Evolutionary conservation across 2,888 invertebrate species (phyloP).

Genomic region (Pollenia amentaria): DNA sequence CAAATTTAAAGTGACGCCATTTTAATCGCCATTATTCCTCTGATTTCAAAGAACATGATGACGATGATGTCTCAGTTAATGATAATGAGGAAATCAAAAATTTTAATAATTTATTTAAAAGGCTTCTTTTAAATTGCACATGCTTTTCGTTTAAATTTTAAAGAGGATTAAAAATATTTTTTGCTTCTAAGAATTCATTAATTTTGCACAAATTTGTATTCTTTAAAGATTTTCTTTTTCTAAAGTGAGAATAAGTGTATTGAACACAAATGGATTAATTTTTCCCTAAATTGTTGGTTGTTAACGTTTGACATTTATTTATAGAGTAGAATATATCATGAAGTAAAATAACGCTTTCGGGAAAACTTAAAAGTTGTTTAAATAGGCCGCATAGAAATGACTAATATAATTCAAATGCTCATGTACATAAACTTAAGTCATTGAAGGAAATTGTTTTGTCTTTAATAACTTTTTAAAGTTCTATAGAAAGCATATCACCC

Average conservation of each 20-base stretch:
- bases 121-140: background rate
- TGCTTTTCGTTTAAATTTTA: constrained; percentile 17
- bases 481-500: no score
- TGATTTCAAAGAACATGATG: background rate
- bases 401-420: no score
- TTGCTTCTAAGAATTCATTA: background rate
- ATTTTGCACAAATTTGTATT: background rate
- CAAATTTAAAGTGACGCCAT: constrained; percentile 41
- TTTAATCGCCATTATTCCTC: constrained; percentile 28
- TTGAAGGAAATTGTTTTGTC: no score
- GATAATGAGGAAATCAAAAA: constrained; percentile 46
- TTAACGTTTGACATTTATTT: background rate
- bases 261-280: background rate
- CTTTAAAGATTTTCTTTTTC: background rate
- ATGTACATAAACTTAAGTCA: no score
- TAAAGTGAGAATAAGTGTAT: background rate
- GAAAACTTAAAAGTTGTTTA: no score
- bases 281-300: constrained; percentile 4
- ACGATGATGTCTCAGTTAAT: background rate
- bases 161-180: background rate
- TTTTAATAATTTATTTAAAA: constrained; percentile 23
- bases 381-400: no score
- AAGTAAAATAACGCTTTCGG: no score
- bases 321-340: no score
- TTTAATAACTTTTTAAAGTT: no score